Percentiles rank a stretch among this genome's conserved stretches.
These are phyloP conservation scores for Torymus texanus DNA, from an alignment of 2,888 invertebrate genomes.

Conservation along the genomic window DNA sequence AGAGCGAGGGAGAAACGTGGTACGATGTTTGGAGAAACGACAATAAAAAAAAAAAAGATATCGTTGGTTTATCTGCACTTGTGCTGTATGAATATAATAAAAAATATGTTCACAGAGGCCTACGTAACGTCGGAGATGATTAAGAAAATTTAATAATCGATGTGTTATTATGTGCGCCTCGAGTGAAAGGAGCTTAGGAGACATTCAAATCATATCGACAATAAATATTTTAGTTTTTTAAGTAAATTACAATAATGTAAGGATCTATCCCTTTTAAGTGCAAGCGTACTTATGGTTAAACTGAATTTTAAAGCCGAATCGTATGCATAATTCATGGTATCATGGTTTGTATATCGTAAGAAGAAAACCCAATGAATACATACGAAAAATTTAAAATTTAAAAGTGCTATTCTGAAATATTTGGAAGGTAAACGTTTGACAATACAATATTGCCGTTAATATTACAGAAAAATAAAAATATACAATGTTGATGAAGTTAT, in stretches of 20 bases:
- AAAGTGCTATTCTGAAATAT: too few species aligned
- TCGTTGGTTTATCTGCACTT: conserved; percentile 27
- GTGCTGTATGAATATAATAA: conserved; percentile 31
- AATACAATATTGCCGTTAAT: too few species aligned
- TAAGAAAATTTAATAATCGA: conserved; percentile 16
- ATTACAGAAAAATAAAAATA: background rate
- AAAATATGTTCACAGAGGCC: conserved; percentile 47
- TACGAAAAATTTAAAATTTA: too few species aligned
- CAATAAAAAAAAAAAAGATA: conserved; percentile 42
- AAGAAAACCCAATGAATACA: too few species aligned
- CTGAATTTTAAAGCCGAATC: too few species aligned
- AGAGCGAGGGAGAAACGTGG: background rate
- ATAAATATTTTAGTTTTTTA: conserved; percentile 1
- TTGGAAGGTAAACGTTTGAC: too few species aligned
- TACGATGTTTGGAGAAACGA: conserved; percentile 15
- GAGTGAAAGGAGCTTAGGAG: conserved; percentile 33
- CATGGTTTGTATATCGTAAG: too few species aligned
- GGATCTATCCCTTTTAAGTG: too few species aligned
- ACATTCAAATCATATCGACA: too few species aligned
- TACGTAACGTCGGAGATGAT: conserved; percentile 43
- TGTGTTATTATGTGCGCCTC: background rate
- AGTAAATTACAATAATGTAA: background rate
- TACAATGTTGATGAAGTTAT: background rate
- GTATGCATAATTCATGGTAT: too few species aligned
- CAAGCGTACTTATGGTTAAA: too few species aligned